Evolutionary conservation across 1,140 invertebrate species (phyloP).

Genomic region (Cherax quadricarinatus): DNA sequence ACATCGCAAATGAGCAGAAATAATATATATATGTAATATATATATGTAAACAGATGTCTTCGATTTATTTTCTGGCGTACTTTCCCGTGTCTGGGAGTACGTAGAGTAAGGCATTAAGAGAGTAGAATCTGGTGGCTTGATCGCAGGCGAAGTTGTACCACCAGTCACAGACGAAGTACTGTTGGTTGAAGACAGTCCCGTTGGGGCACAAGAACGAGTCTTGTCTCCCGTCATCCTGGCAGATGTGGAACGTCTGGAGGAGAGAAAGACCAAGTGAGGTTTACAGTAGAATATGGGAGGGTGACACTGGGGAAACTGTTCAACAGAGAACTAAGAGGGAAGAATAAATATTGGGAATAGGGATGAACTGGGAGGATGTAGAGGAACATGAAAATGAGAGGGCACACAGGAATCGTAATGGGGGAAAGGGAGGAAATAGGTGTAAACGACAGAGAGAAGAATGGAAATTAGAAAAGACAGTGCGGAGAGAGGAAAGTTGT

Average conservation of each 20-base stretch:
- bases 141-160: conserved; percentile 80
- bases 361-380: too few species aligned
- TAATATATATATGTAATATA: neutral
- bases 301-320: too few species aligned
- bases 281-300: too few species aligned
- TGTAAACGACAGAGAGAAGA: too few species aligned
- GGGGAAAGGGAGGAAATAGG: too few species aligned
- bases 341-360: too few species aligned
- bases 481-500: too few species aligned
- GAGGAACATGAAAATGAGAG: too few species aligned
- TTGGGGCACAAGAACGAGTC: conserved; percentile 80
- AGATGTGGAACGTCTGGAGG: conserved; percentile 77
- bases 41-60: neutral
- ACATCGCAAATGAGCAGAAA: neutral
- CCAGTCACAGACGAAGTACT: conserved; percentile 81
- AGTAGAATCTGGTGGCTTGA: conserved; percentile 77
- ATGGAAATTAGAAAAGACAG: too few species aligned
- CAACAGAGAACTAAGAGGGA: too few species aligned
- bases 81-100: conserved; percentile 56
- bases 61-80: conserved; percentile 34
- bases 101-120: conserved; percentile 74
- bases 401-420: too few species aligned
- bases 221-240: conserved; percentile 75
- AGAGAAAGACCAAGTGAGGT: neutral
- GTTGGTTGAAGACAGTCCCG: conserved; percentile 81